A percentile compares a stretch with the other conserved stretches of the same genome.
These are phyloP conservation scores for Ivindomyrus marchei DNA, from an alignment of 2,113 vertebrate genomes.

Conservation along the genomic window DNA sequence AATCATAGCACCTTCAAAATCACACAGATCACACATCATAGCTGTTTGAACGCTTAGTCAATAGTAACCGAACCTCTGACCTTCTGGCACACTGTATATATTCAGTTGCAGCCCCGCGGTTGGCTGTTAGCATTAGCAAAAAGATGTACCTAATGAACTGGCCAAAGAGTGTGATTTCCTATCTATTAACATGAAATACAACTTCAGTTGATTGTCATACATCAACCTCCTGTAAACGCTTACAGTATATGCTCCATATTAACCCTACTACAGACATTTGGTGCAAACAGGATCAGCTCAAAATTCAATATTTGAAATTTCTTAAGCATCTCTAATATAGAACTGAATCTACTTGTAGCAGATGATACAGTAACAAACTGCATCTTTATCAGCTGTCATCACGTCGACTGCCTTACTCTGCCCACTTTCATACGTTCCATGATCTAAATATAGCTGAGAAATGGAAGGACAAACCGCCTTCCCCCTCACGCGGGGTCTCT, in stretches of 20 bases:
- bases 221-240: background rate
- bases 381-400: background rate
- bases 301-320: background rate
- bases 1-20: background rate
- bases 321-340: background rate
- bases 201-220: background rate
- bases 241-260: background rate
- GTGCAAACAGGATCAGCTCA: background rate
- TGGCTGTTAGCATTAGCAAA: background rate
- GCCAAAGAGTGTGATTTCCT: background rate
- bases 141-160: background rate
- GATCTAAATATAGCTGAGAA: background rate
- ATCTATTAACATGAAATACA: background rate
- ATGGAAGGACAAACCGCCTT: background rate
- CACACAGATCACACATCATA: background rate
- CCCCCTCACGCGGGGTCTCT: background rate
- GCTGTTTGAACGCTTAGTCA: background rate
- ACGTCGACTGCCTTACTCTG: background rate
- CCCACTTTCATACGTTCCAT: background rate
- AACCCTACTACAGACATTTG: background rate
- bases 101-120: background rate
- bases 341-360: background rate
- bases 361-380: background rate
- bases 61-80: background rate
- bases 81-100: background rate